Conservation (phyloP, 2,113 vertebrate genomes). For the Micronisus gabar region DNA sequence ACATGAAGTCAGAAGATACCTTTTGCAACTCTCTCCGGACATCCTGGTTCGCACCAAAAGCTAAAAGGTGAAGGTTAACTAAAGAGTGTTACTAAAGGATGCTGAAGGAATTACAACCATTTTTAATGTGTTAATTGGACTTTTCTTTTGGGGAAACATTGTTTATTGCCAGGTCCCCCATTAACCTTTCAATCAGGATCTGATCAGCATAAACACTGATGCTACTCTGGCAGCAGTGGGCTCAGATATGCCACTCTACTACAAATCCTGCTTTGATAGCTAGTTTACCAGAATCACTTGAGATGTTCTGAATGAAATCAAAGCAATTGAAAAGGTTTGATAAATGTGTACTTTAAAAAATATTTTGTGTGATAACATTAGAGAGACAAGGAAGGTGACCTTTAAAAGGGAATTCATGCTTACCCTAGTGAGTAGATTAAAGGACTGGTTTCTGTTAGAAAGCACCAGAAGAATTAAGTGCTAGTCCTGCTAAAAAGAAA, state of each 20-base stretch:
- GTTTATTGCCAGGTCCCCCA: slow-evolving; percentile 48
- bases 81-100: slow-evolving; percentile 14
- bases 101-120: not conserved
- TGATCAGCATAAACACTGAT: slow-evolving; percentile 54
- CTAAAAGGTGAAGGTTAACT: slow-evolving; percentile 51
- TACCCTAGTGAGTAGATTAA: slow-evolving; percentile 2
- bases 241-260: not conserved
- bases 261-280: slow-evolving; percentile 10
- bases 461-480: slow-evolving; percentile 45
- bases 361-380: not conserved
- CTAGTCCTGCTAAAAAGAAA: slow-evolving; percentile 35
- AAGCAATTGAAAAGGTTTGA: slow-evolving; percentile 1
- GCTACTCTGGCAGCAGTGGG: not conserved
- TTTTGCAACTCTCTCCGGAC: slow-evolving; percentile 20
- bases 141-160: slow-evolving; percentile 41
- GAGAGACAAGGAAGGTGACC: slow-evolving; percentile 40
- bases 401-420: slow-evolving; percentile 42
- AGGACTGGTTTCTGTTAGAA: slow-evolving; percentile 4
- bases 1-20: not conserved
- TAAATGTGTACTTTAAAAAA: slow-evolving; percentile 20
- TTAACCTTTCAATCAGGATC: slow-evolving; percentile 71
- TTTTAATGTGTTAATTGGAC: slow-evolving; percentile 36
- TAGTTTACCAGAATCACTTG: not conserved
- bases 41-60: slow-evolving; percentile 17
- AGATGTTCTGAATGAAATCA: slow-evolving; percentile 27